Evolutionary conservation across 2,888 invertebrate genomes (phyloP), one percentile per base, ranked within the genome.

Genomic region (Ophioninae sp.): DNA sequence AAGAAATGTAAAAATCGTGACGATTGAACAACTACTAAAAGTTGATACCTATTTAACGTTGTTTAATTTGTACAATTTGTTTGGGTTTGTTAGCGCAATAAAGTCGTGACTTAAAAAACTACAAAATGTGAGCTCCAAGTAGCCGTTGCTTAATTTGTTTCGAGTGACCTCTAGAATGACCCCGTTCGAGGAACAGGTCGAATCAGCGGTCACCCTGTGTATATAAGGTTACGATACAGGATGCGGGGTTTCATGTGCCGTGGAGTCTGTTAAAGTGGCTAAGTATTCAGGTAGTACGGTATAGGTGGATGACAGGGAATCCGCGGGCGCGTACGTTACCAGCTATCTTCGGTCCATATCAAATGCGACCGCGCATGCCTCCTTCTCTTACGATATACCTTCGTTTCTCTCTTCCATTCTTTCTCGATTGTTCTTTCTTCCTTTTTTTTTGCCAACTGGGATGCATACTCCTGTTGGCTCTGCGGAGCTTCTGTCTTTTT

Each of bases 271-370:
- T 77, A 75, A 79, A 73, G 77, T 75, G 67, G 82, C 74, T 77
- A 82, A 82, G 83, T 79, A 79, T 84, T 82, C 84, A 76, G 84
- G 82, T 76, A 77, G 76, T 87, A 87, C 85, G 30, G 76, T 76
- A 87, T 87, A 88, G 85, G 89, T 83, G 88, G 88, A 87, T 91
- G 91, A 91, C 91, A 90, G 89, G 87, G 88, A 90, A 89, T 81
- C 87, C 89, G 79, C 81, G 84, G 87, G 89, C 90, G 89, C 90
- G 91, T 92, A 91, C 91, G 90, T 92, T 92, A 91, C 91, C 89
- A 87, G 89, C 88, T 91, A 92, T 92, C 92, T 92, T 83, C 87
- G 90, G 90, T 91, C 91, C 91, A 92, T 92, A 92, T 92, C 92
- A 92, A 92, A 92, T 91, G 90, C 90, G 89, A 89, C 89, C 89